Evolutionary conservation across 2,113 vertebrate genomes (phyloP), one percentile per base, ranked within the genome.

Genomic region (Tachysurus vachellii): DNA sequence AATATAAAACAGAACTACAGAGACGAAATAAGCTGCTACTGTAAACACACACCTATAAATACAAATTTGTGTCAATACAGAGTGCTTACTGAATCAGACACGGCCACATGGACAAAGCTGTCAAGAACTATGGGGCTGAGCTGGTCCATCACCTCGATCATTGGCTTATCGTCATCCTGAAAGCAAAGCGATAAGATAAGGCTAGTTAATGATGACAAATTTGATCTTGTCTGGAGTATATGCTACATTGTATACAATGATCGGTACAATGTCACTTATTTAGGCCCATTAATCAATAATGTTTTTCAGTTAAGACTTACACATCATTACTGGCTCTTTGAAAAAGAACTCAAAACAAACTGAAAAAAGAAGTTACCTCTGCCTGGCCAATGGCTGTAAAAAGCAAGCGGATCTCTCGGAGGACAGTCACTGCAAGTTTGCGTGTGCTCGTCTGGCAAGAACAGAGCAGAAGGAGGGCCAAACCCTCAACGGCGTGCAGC

Each of bases 61-160:
- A 66, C 53, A 80, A 59, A 79, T 36, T 36, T 17, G 64, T 50
- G 57, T 36, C 31, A 80, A 21, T 28, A 62, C 82, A 23, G 6
- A 84, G 28, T 57, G 94, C 97, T 96, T 93, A 99, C 98, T 2
- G 98, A 97, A 93, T 99, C 98, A 0, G 97, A 99, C 89, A 96
- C 95, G 10, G 97, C 97, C 84, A 99, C 97, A 2, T 99, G 98
- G 93, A 98, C 97, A 89, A 99, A 97, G 92, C 97, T 99, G 93
- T 99, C 97, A 87, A 99, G 96, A 89, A 99, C 97, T 81, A 97
- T 96, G 88, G 98, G 97, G 94, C 98, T 99, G 88, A 99, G 92
- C 36, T 99, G 98, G 94, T 99, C 98, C 98, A 99, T 97, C 90
- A 99, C 96, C 93, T 99, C 98, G 83, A 99, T 98, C 98, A 99